Percentiles rank a stretch among this genome's conserved stretches.
These are phyloP conservation scores for Uloborus plumipes DNA, from an alignment of 2,888 invertebrate genomes.

Conservation along the genomic window DNA sequence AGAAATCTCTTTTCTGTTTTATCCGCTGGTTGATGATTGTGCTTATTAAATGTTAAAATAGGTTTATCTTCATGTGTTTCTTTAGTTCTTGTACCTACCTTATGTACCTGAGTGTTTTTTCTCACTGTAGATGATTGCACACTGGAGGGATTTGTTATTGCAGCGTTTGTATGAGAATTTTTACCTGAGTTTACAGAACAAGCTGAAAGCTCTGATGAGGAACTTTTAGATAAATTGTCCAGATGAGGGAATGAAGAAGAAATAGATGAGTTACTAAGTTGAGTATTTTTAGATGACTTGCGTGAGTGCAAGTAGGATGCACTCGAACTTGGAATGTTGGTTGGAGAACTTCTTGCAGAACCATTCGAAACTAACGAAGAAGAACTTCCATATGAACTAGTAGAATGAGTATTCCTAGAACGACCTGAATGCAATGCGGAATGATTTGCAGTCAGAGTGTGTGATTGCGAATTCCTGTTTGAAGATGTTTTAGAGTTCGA, in stretches of 20 bases:
- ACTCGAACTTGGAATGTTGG: not conserved
- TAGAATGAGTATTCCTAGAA: slow-evolving; percentile 3
- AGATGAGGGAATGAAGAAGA: not conserved
- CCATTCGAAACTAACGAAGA: not conserved
- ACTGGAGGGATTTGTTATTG: not conserved
- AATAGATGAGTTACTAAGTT: slow-evolving; percentile 3
- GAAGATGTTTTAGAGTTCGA: slow-evolving; percentile 18
- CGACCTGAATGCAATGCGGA: slow-evolving; percentile 36
- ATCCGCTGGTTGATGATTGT: not conserved
- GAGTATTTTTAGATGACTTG: slow-evolving; percentile 38
- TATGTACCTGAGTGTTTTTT: not conserved
- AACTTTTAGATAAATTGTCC: slow-evolving; percentile 39
- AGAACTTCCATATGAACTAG: not conserved
- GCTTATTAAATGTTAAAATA: slow-evolving; percentile 18
- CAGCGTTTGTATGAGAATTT: slow-evolving; percentile 11
- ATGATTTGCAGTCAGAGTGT: slow-evolving; percentile 11
- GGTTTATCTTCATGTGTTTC: slow-evolving; percentile 31
- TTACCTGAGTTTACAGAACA: not conserved
- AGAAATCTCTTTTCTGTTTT: not conserved
- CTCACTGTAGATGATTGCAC: not conserved
- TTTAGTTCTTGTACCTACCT: not conserved
- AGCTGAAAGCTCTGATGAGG: slow-evolving; percentile 18
- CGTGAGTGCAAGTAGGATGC: not conserved
- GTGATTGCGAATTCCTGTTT: slow-evolving; percentile 10
- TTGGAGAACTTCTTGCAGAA: slow-evolving; percentile 3